Conservation (phyloP, 2,888 invertebrate species). For the Coenonympha glycerion region DNA sequence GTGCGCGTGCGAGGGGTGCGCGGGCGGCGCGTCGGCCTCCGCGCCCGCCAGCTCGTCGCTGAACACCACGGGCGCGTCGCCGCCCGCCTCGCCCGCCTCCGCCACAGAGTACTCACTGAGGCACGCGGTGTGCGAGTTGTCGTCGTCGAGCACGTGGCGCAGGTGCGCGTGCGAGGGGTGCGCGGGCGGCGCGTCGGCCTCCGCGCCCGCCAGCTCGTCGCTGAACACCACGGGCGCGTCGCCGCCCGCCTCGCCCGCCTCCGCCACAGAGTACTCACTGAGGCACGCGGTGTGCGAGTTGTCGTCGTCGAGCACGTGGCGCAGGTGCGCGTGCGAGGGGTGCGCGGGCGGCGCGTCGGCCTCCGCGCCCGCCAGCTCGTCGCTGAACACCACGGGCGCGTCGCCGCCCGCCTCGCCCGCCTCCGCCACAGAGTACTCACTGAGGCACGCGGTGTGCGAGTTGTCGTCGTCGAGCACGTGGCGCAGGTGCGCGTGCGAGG, state of each 20-base stretch:
- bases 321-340: constrained; percentile 76
- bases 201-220: constrained; percentile 86
- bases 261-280: constrained; percentile 97
- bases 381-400: constrained; percentile 90
- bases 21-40: constrained; percentile 70
- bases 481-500: constrained; percentile 76
- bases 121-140: constrained; percentile 95
- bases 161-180: constrained; percentile 75
- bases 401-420: constrained; percentile 88
- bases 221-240: constrained; percentile 87
- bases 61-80: constrained; percentile 83
- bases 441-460: constrained; percentile 94
- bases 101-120: constrained; percentile 99
- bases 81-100: constrained; percentile 92
- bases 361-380: constrained; percentile 83
- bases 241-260: constrained; percentile 90
- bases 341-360: constrained; percentile 73
- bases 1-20: constrained; percentile 66
- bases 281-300: constrained; percentile 96
- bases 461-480: constrained; percentile 93
- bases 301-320: constrained; percentile 90
- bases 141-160: constrained; percentile 88
- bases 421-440: constrained; percentile 86
- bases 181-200: constrained; percentile 72
- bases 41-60: constrained; percentile 90